phyloP scores from a whole-genome alignment of 2,888 invertebrate genomes.

The Bhutanitis thaidina region DNA sequence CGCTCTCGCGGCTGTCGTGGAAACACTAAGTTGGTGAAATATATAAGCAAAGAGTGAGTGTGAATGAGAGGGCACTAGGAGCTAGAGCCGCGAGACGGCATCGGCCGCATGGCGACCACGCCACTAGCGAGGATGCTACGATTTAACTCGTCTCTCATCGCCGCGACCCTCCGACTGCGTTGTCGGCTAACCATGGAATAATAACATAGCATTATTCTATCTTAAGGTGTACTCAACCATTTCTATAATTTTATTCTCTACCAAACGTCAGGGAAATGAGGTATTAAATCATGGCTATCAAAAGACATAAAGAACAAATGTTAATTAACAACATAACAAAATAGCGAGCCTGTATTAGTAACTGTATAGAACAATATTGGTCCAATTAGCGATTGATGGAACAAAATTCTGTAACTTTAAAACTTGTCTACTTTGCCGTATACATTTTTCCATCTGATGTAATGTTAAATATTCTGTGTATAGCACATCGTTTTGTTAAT shows the following conservation, averaged over 20 bases:
- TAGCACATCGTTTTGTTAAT: too few species aligned
- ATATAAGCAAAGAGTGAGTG: conserved; percentile 50
- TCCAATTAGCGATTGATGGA: too few species aligned
- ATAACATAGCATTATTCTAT: too few species aligned
- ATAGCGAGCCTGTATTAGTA: too few species aligned
- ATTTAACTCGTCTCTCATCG: conserved; percentile 5
- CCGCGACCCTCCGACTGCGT: not conserved
- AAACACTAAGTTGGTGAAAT: conserved; percentile 61
- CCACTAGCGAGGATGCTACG: conserved; percentile 18
- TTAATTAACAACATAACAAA: too few species aligned
- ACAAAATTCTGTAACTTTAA: too few species aligned
- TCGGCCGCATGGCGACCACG: conserved; percentile 29
- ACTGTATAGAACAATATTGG: too few species aligned
- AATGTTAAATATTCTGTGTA: too few species aligned
- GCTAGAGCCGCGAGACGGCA: conserved; percentile 31
- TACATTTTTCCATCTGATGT: too few species aligned
- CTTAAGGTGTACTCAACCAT: not conserved
- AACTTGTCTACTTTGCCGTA: too few species aligned
- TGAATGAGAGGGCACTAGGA: conserved; percentile 56
- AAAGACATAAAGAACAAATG: too few species aligned
- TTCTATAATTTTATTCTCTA: not conserved
- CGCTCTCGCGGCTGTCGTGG: conserved; percentile 51
- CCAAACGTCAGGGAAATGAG: not conserved
- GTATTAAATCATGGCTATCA: not conserved
- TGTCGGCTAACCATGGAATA: not conserved